A percentile compares a stretch with the other conserved stretches of the same genome.
Conservation (phyloP, 2,888 invertebrate genomes). For the Andrena dorsata region DNA sequence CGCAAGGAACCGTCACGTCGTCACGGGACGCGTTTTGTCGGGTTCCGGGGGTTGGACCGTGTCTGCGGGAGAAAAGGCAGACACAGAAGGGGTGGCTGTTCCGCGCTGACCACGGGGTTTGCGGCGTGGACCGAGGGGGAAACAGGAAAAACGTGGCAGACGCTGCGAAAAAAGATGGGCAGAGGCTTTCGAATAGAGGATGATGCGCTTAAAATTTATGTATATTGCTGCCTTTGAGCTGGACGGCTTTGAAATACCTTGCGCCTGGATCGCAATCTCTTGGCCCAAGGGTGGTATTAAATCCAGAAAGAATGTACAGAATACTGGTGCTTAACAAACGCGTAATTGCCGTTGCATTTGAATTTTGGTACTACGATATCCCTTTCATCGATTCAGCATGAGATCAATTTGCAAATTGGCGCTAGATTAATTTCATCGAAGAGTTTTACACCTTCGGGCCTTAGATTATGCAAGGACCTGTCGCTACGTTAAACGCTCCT, state of each 20-base stretch:
- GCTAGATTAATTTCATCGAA: too few relatives aligned
- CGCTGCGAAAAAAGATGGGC: slow-evolving; percentile 15
- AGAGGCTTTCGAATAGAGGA: slow-evolving; percentile 25
- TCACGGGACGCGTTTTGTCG: slow-evolving; percentile 52
- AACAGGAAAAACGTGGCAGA: slow-evolving; percentile 37
- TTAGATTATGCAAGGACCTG: background rate
- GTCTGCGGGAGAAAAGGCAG: slow-evolving; percentile 17
- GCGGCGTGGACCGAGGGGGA: background rate
- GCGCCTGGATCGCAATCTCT: background rate
- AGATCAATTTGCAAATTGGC: too few relatives aligned
- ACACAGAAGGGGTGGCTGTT: background rate
- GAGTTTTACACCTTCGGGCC: background rate
- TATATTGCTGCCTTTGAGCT: slow-evolving; percentile 4
- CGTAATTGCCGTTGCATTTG: too few relatives aligned
- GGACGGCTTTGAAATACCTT: background rate
- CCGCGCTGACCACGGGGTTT: slow-evolving; percentile 29
- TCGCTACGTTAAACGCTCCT: background rate
- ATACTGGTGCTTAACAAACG: too few relatives aligned
- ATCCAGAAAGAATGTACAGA: background rate
- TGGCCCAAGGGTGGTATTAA: background rate
- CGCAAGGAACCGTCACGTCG: slow-evolving; percentile 50
- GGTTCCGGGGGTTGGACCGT: slow-evolving; percentile 9
- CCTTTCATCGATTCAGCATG: too few relatives aligned
- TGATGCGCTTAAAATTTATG: slow-evolving; percentile 32
- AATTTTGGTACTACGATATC: too few relatives aligned